A percentile compares a stretch with the other conserved stretches of the same genome.
phyloP scores from a whole-genome alignment of 2,888 invertebrate genomes.

The Lysandra bellargus region DNA sequence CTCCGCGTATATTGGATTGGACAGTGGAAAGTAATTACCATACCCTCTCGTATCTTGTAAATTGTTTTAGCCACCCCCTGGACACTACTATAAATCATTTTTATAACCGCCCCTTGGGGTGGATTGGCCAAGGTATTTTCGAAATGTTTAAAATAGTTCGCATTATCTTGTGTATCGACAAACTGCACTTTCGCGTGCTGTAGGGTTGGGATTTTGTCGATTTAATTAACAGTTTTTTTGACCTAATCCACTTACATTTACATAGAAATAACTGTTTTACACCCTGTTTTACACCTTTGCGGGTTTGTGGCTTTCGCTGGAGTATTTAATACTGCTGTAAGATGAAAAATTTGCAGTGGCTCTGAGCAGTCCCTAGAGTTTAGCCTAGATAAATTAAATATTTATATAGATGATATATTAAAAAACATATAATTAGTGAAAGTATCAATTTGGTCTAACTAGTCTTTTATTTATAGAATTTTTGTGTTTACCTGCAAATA shows the following conservation, averaged over 20 bases:
- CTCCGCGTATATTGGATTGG: conserved; percentile 21
- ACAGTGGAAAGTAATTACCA: conserved; percentile 50
- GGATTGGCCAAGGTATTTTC: conserved; percentile 55
- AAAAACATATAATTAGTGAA: no score
- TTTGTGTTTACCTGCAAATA: no score
- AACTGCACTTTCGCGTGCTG: conserved; percentile 67
- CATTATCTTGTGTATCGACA: conserved; percentile 55
- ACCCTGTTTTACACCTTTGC: background rate
- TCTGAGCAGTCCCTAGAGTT: no score
- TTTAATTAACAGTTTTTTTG: conserved; percentile 17
- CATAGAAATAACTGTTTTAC: background rate
- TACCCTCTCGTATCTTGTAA: conserved; percentile 58
- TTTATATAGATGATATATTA: no score
- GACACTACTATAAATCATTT: conserved; percentile 78
- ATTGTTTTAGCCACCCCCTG: conserved; percentile 75
- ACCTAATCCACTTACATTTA: background rate
- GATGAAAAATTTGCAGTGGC: no score
- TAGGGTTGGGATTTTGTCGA: conserved; percentile 44
- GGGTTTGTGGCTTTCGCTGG: background rate
- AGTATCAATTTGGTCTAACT: no score
- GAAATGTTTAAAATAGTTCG: conserved; percentile 55
- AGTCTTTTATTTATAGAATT: no score
- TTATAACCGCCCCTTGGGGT: conserved; percentile 65
- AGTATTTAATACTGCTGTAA: no score
- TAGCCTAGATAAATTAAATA: no score